Evolutionary conservation across 2,888 invertebrate genomes (phyloP), one percentile per base, ranked within the genome.

Genomic region (Parascotia fuliginaria): DNA sequence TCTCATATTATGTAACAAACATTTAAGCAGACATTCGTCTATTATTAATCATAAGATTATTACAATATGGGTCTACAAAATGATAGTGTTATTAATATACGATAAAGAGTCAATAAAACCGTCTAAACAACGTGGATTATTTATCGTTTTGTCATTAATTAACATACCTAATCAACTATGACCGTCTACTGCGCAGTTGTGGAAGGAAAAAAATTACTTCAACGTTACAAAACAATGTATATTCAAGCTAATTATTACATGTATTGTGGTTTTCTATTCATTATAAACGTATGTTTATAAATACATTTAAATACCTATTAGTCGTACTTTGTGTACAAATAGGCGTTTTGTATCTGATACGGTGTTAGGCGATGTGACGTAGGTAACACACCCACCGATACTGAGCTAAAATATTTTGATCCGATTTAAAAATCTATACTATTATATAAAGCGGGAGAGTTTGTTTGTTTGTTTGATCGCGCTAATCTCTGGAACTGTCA

Each of bases 61-160:
- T 9, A 46, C 64, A 53, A 42, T 42, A 22, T 36, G 9, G 39
- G 41, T 37, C 27, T 37, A 42, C 16, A 42, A 47, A 58, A 47
- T 42, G 38, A 55, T 48, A 60, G 41, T 44, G 39, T 39, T 65
- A 51, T 54, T 60, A 57, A 60, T 61, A 53, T 42, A 42, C 13
- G 60, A 67, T 70, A 65, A 56, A 43, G 44, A 50, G 44, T 65
- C 39, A 54, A 63, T 67, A 69, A 65, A 67, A 60, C 62, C 54
- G 55, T 69, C 62, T 68, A 55, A 65, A 52, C 55, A 64, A 50
- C 55, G 54, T 50, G 60, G 62, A 65, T 65, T 68, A 67, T 67
- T 65, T 71, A 73, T 76, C 70, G 54, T 44, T 60, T 59, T 60
- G 63, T 65, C 58, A 68, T 72, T 77, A 75, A 78, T 78, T 75